These are phyloP conservation scores for Drosophila greeni DNA, from an alignment of 2,888 invertebrate genomes.

Conservation along the genomic window DNA sequence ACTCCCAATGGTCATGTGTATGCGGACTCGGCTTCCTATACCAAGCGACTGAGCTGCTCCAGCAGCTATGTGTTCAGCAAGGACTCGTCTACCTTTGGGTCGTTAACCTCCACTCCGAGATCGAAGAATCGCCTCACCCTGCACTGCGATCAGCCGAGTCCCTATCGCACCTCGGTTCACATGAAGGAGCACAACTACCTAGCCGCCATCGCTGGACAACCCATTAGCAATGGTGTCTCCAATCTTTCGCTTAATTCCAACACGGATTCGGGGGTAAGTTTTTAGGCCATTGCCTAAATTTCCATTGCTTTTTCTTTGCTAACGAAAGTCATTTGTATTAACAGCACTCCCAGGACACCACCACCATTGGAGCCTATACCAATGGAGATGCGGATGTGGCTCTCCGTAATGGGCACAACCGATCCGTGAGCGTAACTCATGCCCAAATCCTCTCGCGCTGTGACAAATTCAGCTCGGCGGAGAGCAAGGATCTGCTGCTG, in stretches of 20 bases:
- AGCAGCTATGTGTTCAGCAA: conserved; percentile 82
- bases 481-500: conserved; percentile 92
- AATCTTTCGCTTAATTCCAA: conserved; percentile 88
- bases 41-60: conserved; percentile 81
- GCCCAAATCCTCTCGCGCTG: conserved; percentile 80
- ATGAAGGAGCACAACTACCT: conserved; percentile 87
- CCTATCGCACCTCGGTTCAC: conserved; percentile 85
- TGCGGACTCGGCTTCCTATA: conserved; percentile 78
- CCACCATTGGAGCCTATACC: conserved; percentile 68
- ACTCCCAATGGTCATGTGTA: conserved; percentile 76
- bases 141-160: conserved; percentile 85
- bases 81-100: conserved; percentile 75
- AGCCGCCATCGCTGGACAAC: conserved; percentile 86
- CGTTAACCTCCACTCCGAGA: conserved; percentile 79
- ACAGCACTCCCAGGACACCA: conserved; percentile 74
- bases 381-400: conserved; percentile 74
- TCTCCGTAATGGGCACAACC: conserved; percentile 79
- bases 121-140: conserved; percentile 85
- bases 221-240: conserved; percentile 85
- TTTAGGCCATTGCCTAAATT: background rate
- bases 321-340: background rate
- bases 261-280: conserved; percentile 79
- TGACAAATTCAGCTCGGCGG: conserved; percentile 87
- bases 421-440: conserved; percentile 82
- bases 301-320: background rate